Evolutionary conservation across 2,888 invertebrate genomes (phyloP), one percentile per base, ranked within the genome.

Genomic region (Drosophila niveifrons): DNA sequence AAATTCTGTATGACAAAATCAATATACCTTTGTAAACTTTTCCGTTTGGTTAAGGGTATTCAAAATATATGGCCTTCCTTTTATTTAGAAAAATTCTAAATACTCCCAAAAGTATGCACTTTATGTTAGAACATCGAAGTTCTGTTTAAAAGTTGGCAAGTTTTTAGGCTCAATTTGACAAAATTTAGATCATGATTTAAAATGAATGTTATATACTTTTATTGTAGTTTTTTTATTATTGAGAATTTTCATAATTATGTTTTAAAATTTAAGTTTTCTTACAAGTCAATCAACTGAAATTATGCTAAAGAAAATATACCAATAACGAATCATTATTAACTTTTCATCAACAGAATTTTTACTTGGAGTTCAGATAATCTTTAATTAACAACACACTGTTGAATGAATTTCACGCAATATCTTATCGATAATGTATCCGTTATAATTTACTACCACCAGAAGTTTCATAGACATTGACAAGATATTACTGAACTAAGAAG

Each of bases 361-460:
- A 17, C 4, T 17, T 17, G 36, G 6, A 23, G 15, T 11, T 39
- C 23, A 28, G 17, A 17, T 34, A 47, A 29, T 48, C n/a, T 48
- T 58, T 39, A 48, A 58, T 58, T 58, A 58, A 41, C 28, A 58
- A 28, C 7, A 17, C 28, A n/a, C 15, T 13, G 11, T 29, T 48
- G 39, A 17, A 23, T n/a, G 11, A 48, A 47, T 28, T 58, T 58
- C 3, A 28, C 15, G 6, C 39, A 28, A 48, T 39, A 39, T 58
- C 58, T 58, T 58, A 58, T 58, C 58, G 36, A 18, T 58, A 17
- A 29, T 58, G 48, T 39, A 58, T 48, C 39, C 48, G 48, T 11
- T 48, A 18, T n/a, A 17, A 48, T 39, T 48, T 48, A 28, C 13
- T 28, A 39, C 47, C 36, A 11, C 15, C 6, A 39, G 17, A 36